phyloP scores from a whole-genome alignment of 2,888 invertebrate genomes.

The Cistogaster globosa region DNA sequence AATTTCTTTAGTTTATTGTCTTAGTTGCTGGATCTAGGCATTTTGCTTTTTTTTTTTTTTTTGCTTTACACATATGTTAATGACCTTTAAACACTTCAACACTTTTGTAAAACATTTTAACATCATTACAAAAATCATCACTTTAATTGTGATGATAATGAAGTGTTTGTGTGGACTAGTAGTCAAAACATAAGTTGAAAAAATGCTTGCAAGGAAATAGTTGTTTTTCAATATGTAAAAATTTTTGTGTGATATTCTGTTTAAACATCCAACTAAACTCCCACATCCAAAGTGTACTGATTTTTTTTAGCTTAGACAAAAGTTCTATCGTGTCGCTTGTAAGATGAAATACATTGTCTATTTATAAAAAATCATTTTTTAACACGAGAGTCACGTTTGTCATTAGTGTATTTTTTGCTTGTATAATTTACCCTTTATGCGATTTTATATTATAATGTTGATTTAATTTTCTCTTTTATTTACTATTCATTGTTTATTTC shows the following conservation, averaged over 20 bases:
- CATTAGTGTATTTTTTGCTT: background rate
- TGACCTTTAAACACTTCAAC: conserved; percentile 59
- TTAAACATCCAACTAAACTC: background rate
- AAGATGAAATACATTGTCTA: background rate
- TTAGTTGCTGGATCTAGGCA: conserved; percentile 6
- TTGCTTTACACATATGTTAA: conserved; percentile 7
- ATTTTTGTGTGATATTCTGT: background rate
- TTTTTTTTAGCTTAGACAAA: background rate
- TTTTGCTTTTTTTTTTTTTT: background rate
- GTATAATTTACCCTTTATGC: conserved; percentile 61
- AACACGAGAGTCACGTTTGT: background rate
- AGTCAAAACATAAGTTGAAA: conserved; percentile 54
- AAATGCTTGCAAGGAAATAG: conserved; percentile 5
- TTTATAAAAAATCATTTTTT: background rate
- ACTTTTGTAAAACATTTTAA: conserved; percentile 51
- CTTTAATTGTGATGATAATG: conserved; percentile 36
- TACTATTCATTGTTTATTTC: conserved; percentile 39
- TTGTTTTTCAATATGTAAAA: background rate
- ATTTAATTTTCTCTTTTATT: conserved; percentile 59
- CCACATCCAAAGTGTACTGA: background rate
- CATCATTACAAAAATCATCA: conserved; percentile 56
- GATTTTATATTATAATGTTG: conserved; percentile 63
- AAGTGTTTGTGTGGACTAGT: conserved; percentile 24
- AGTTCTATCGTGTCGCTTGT: background rate
- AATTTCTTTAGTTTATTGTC: conserved; percentile 43